phyloP scores from a whole-genome alignment of 2,888 invertebrate species.

The Athrips mouffetella region DNA sequence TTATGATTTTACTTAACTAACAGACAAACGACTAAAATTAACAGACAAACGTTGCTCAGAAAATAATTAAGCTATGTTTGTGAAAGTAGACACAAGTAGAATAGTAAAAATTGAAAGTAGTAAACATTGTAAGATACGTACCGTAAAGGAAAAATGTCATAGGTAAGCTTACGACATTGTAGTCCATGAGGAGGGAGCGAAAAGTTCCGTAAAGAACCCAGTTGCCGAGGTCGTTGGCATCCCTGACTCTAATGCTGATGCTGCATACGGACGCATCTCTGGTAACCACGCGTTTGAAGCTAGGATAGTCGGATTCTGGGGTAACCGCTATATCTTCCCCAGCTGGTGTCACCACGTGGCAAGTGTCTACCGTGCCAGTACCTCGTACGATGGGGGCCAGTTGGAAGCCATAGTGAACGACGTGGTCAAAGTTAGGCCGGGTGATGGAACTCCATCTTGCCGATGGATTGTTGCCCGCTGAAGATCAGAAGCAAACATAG shows the following conservation, averaged over 20 bases:
- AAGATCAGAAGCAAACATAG: constrained; percentile 16
- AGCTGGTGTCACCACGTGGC: constrained; percentile 44
- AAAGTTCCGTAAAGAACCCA: constrained; percentile 28
- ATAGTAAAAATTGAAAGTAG: too few species aligned
- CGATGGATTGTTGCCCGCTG: constrained; percentile 28
- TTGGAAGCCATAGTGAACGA: constrained; percentile 36
- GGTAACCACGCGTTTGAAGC: neutral
- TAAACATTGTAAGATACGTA: too few species aligned
- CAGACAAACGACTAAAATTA: too few species aligned
- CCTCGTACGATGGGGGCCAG: constrained; percentile 32
- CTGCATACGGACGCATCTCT: constrained; percentile 27
- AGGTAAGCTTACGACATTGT: constrained; percentile 33
- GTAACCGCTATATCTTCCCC: constrained; percentile 31
- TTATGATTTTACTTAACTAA: too few species aligned
- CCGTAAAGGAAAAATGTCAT: constrained; percentile 38
- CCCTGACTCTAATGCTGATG: constrained; percentile 37
- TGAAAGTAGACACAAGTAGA: too few species aligned
- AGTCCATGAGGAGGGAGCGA: constrained; percentile 8
- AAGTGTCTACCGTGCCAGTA: constrained; percentile 25
- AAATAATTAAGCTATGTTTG: too few species aligned
- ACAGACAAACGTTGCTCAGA: too few species aligned
- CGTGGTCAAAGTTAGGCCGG: constrained; percentile 26
- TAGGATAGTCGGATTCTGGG: constrained; percentile 32
- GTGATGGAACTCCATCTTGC: constrained; percentile 20
- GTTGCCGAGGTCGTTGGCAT: constrained; percentile 30